These are phyloP conservation scores for Actinernus sp. DNA, from an alignment of 92 coral and sea anemone genomes.

Conservation along the genomic window DNA sequence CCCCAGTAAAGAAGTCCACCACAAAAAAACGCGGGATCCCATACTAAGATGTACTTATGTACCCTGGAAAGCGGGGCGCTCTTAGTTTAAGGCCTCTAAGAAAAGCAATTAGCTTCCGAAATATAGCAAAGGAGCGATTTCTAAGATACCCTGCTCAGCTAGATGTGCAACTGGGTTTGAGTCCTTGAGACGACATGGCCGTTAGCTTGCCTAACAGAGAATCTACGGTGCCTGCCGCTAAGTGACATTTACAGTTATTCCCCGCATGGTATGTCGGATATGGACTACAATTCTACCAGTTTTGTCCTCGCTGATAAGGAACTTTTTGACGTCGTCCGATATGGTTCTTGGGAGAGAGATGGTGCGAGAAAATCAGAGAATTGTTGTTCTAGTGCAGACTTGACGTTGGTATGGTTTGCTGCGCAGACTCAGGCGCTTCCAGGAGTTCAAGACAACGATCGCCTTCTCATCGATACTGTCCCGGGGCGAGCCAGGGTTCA, in stretches of 20 bases:
- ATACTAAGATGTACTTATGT: constrained; percentile 25
- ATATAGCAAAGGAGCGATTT: constrained; percentile 9
- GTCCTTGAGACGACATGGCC: too few relatives aligned
- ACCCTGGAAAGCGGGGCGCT: constrained; percentile 9
- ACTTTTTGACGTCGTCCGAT: too few relatives aligned
- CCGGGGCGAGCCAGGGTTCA: constrained; percentile 2
- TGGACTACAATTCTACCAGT: too few relatives aligned
- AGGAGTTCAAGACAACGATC: constrained; percentile 4
- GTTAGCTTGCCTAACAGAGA: too few relatives aligned
- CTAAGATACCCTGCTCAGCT: too few relatives aligned
- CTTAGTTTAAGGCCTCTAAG: constrained; percentile 3
- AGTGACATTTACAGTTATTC: too few relatives aligned
- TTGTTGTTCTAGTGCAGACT: constrained; percentile 32
- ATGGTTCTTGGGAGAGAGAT: too few relatives aligned
- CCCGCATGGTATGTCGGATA: too few relatives aligned
- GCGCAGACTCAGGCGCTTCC: not conserved
- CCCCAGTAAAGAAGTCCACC: constrained; percentile 53
- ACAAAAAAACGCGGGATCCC: too few relatives aligned
- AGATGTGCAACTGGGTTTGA: too few relatives aligned
- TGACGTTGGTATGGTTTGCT: constrained; percentile 43
- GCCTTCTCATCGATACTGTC: constrained; percentile 14
- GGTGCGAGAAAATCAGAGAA: constrained; percentile 26
- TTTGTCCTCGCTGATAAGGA: too few relatives aligned
- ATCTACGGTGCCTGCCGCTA: too few relatives aligned
- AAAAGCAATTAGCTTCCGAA: constrained; percentile 5